Percentiles rank a stretch among this genome's conserved stretches.
phyloP scores from a whole-genome alignment of 2,113 vertebrate species.

The Tetrao urogallus region DNA sequence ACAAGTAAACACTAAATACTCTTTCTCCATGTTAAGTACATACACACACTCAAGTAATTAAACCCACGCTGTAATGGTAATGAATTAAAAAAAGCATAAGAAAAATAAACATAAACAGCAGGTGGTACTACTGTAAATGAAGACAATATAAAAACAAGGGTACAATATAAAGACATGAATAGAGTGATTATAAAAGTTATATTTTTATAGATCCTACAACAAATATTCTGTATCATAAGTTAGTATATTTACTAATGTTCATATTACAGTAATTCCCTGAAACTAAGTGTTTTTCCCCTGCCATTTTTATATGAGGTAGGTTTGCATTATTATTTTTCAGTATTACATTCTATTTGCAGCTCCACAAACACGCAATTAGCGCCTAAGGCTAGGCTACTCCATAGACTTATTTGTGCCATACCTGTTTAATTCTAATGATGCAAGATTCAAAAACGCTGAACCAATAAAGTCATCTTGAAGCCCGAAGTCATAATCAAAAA shows the following conservation, averaged over 20 bases:
- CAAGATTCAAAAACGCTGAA: constrained; percentile 90
- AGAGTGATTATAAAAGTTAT: background rate
- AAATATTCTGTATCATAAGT: background rate
- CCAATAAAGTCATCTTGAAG: constrained; percentile 99
- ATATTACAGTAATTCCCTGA: background rate
- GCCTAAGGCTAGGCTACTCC: background rate
- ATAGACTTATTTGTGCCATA: constrained; percentile 33
- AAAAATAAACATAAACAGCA: background rate
- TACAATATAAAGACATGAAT: background rate
- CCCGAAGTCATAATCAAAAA: constrained; percentile 99
- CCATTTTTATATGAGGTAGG: background rate
- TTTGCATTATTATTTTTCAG: background rate
- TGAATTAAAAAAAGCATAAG: background rate
- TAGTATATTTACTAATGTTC: background rate
- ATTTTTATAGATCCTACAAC: background rate
- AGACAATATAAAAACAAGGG: background rate
- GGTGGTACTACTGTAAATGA: background rate
- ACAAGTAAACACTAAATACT: background rate
- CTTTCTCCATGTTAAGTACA: background rate
- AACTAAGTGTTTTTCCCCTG: fast-evolving
- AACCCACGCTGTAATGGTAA: background rate
- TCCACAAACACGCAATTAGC: background rate
- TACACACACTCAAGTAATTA: background rate
- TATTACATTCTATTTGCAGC: background rate
- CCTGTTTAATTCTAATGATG: constrained; percentile 92